Evolutionary conservation across 2,888 invertebrate genomes (phyloP), one percentile per base, ranked within the genome.

Genomic region (Rapana venosa): DNA sequence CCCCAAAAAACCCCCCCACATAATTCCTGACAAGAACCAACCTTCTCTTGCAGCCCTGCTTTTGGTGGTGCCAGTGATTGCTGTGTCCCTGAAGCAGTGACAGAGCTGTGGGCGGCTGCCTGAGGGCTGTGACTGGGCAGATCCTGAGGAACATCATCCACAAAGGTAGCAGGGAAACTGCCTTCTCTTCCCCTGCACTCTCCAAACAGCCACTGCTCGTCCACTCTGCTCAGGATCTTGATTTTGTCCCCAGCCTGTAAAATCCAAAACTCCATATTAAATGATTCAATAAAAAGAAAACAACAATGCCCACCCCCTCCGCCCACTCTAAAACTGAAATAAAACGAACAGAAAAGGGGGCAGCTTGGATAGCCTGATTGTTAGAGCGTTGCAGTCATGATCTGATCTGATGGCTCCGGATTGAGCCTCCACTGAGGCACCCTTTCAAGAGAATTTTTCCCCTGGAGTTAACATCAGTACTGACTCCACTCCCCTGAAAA

Each of bases 141-240:
- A 70, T 90, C 87, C 17, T 77, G 61, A 4, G 92, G 91, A n/a
- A 92, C 81, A 84, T 89, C 90, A 85, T 89, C 87, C 56, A 95
- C 93, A 92, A 95, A 95, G 47, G 92, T 91, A n/a, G 94, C 92
- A 32, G 95, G 95, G 88, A 95, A 95, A 87, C 93, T 93, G 11
- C 95, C 95, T 56, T 86, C 91, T 36, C 91, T 90, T 26, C 92
- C 94, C 56, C 92, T 90, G 56, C 91, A 88, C 83, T 93, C 91
- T 17, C 95, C 95, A 90, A 90, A 93, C 90, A 95, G 84, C 95
- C 95, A 95, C 47, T 95, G 95, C 11, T 92, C 92, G 84, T 93
- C 92, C 20, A 95, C 92, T 83, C 90, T 90, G 86, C 93, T 92
- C n/a, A 93, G 77, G 6, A 95, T 91, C 22, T 88, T 87, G 66